Base-by-base conservation (phyloP, 1,140 invertebrate genomes). In the Brachionus plicatilis region DNA sequence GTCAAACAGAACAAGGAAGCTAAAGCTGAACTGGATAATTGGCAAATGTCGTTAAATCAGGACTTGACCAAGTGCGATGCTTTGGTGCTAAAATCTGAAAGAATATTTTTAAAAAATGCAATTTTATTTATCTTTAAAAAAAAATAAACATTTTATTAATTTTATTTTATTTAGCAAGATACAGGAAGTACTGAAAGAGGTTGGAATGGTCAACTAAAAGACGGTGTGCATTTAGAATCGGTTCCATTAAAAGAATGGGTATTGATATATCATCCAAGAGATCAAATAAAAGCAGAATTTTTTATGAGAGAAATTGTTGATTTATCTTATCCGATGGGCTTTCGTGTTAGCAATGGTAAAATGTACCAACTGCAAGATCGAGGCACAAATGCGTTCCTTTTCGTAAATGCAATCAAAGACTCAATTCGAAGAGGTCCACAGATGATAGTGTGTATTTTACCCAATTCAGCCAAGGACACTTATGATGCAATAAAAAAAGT, bases 21-120 rank as follows among this genome's bases (percentile, higher is more conserved):
- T 0, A 90, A 86, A 37, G 88, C 92, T 75, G 90, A 95, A 68
- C 90, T 98, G 14, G 87, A 88, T 0, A 92, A 92, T 41, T 98
- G 96, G 96, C 37, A 82, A 37, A 82, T 82, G 53, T 12, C 20
- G 5, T 12, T 82, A 11, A 65, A 29, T 65, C n/a, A n/a, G 24
- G 53, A 82, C 4, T 11, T 82, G 12, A 20, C 53, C 11, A 24
- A 45, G 65, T 65, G 37, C 11, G 17, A 60, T 29, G 79, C 53
- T 20, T 2, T 47, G 20, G 53, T 27, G 11, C 14, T 82, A 37
- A 65, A 56, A 20, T 65, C 76, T 37, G 56, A 60, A 29, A 80
- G 7, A 17, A 80, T 80, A 7, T 12, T 33, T 56, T 53, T 80
- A 1, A 29, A 56, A 17, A 53, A 80, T 65, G 76, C 56, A 80